Evolutionary conservation across 2,113 vertebrate species (phyloP), one percentile per base, ranked within the genome.

Genomic region (Enhydra lutris): DNA sequence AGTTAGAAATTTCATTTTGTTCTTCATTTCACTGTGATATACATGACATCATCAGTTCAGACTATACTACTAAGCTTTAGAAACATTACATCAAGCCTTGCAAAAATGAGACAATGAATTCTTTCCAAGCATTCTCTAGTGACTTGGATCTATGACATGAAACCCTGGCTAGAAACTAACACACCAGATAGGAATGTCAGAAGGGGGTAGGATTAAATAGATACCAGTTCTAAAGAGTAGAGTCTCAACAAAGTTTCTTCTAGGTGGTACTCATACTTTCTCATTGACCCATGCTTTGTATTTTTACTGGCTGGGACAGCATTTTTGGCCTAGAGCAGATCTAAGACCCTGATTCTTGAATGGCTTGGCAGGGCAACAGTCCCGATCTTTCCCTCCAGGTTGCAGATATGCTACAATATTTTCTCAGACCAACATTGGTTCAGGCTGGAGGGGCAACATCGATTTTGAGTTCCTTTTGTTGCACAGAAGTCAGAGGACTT

Each of bases 141-240:
- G 88, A 90, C 52, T 81, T 83, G 23, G 21, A 18, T 17, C 74
- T 86, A n/a, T 82, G 74, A 65, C 47, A 71, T 12, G 42, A 74
- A 85, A 71, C 42, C 45, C 10, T 87, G 59, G 4, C 7, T 91
- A 93, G 20, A 34, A 94, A 82, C 31, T 89, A 84, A 39, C 23
- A 80, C 4, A 84, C 18, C 5, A 91, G 94, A 91, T 81, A 94
- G 21, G 50, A 67, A 83, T 95, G 59, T 86, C 73, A 26, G n/a
- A 86, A 87, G 17, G 9, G n/a, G 17, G 57, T 59, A 67, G 36
- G 73, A 79, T 92, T 83, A 78, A 96, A 85, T 39, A 42, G 6
- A 94, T 21, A 39, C 39, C 4, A 13, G 45, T 67, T 79, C 39
- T 97, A 84, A 95, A 82, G 78, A 95, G 89, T 88, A 71, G 55